Conservation (phyloP, 2,113 vertebrate genomes). For the Tupaia chinensis region DNA sequence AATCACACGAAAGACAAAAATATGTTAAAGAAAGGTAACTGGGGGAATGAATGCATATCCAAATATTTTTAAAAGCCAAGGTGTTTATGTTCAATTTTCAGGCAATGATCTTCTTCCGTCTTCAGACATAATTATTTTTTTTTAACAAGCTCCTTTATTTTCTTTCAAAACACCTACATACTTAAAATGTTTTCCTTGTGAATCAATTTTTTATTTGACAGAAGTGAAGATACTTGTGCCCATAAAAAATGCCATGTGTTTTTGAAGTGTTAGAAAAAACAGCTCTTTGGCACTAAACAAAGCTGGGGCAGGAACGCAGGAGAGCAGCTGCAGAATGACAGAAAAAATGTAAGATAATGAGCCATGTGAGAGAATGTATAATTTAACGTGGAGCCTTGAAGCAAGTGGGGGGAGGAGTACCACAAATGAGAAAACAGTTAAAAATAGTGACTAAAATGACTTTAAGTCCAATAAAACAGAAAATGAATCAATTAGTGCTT, state of each 20-base stretch:
- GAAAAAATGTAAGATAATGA: constrained; percentile 80
- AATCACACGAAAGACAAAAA: not conserved
- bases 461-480: constrained; percentile 77
- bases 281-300: constrained; percentile 83
- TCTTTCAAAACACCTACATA: constrained; percentile 79
- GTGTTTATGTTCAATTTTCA: constrained; percentile 20
- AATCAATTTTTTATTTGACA: constrained; percentile 83
- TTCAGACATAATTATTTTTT: constrained; percentile 41
- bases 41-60: not conserved
- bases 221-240: constrained; percentile 77
- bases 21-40: not conserved
- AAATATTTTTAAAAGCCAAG: constrained; percentile 29
- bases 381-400: constrained; percentile 66
- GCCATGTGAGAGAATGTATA: constrained; percentile 79
- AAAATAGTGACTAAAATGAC: constrained; percentile 78
- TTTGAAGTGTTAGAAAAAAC: constrained; percentile 84
- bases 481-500: constrained; percentile 80
- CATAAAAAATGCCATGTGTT: constrained; percentile 83
- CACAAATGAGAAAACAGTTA: constrained; percentile 76
- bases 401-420: constrained; percentile 65
- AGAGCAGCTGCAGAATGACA: constrained; percentile 72
- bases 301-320: constrained; percentile 75
- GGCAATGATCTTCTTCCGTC: not conserved
- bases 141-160: constrained; percentile 67
- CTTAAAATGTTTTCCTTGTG: constrained; percentile 82